Evolutionary conservation across 2,113 vertebrate species (phyloP).

Genomic region (Passer montanus): DNA sequence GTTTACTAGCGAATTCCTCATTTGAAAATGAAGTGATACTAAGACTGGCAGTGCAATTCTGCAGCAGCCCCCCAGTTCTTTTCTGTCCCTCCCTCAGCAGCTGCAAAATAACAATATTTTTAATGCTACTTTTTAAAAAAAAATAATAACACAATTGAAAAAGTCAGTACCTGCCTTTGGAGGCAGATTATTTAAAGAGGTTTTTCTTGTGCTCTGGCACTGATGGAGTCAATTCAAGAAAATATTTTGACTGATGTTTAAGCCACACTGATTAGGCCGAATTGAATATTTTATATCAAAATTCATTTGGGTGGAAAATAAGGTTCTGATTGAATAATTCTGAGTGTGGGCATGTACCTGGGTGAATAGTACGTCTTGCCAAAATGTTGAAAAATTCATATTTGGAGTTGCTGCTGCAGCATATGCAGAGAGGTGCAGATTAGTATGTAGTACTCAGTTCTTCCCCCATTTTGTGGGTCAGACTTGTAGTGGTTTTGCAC

Average conservation of each 20-base stretch:
- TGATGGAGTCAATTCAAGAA: neutral
- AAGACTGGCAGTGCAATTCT: slow-evolving; percentile 1
- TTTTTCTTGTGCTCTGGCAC: neutral
- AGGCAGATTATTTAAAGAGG: neutral
- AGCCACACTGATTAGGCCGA: neutral
- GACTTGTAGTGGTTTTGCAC: neutral
- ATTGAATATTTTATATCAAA: neutral
- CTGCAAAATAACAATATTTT: neutral
- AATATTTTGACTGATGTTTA: slow-evolving; percentile 13
- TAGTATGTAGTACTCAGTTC: neutral
- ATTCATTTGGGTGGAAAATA: slow-evolving; percentile 16
- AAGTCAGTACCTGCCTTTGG: slow-evolving; percentile 1
- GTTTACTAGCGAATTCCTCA: slow-evolving; percentile 70
- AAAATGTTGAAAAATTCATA: neutral
- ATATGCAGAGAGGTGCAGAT: accelerated
- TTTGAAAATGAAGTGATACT: slow-evolving; percentile 63
- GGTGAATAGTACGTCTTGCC: neutral
- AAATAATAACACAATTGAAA: neutral
- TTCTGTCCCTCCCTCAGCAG: neutral
- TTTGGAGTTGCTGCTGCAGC: neutral
- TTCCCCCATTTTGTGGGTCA: neutral
- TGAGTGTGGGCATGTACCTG: neutral
- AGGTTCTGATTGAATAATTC: slow-evolving; percentile 14
- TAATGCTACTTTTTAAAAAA: neutral
- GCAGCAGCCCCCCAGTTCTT: neutral